A percentile compares a stretch with the other conserved stretches of the same genome.
Evolutionary conservation across 2,797 vertebrate genomes (phyloP).

Genomic region (Onychomys leucogaster): DNA sequence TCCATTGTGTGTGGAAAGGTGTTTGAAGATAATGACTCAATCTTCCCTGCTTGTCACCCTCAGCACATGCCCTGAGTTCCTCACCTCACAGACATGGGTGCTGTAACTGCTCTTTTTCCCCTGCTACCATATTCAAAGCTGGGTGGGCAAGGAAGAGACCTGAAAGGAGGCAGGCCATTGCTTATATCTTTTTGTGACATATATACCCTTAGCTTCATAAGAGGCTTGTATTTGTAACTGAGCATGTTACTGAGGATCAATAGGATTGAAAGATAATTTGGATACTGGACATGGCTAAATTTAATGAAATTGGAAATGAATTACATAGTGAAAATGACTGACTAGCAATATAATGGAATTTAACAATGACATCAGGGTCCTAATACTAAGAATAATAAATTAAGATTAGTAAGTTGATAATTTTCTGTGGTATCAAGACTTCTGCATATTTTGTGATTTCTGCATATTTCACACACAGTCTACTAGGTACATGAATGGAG

Average conservation of each 20-base stretch:
- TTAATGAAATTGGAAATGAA: neutral
- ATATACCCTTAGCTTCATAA: neutral
- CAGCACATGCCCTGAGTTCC: neutral
- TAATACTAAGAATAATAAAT: slow-evolving; percentile 1
- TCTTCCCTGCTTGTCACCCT: neutral
- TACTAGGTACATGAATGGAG: neutral
- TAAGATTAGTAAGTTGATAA: neutral
- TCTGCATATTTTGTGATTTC: neutral
- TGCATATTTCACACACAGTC: neutral
- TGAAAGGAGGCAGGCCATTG: neutral
- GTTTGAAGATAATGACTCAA: neutral
- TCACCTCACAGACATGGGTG: neutral
- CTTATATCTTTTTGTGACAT: neutral
- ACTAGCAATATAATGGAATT: slow-evolving; percentile 14
- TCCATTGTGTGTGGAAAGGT: neutral
- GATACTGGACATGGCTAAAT: neutral
- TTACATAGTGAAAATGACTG: neutral
- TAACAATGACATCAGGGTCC: neutral
- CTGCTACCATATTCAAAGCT: neutral
- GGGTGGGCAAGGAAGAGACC: neutral
- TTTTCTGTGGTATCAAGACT: neutral
- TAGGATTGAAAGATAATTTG: neutral
- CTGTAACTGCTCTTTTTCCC: neutral
- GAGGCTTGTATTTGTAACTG: neutral
- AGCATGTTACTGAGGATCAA: neutral